Base-by-base conservation (phyloP, 2,113 vertebrate genomes). In the Aythya baeri region DNA sequence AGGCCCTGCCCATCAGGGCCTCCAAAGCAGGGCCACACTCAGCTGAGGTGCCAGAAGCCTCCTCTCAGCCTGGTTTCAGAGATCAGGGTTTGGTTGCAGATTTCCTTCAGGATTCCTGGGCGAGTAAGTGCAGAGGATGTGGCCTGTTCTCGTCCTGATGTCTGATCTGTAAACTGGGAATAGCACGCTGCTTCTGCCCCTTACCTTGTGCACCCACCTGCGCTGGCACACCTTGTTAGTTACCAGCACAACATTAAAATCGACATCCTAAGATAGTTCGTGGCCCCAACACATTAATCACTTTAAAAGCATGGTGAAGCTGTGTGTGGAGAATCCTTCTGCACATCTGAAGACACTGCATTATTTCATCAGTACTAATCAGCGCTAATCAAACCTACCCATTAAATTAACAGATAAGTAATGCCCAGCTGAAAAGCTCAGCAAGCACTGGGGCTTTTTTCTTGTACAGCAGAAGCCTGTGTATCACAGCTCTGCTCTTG, bases 91-190 rank as follows among this genome's bases (percentile, higher is more conserved):
- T 22, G 36, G 72, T 22, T n/a, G 26, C 18, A 52, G 41, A 13
- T 68, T 65, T 72, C 32, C 23, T 29, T 57, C 54, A 73, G 15
- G 3, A 72, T 77, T 90, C 31, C 78, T 46, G 52, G n/a, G 63
- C 5, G 9, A 81, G 43, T 5, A 57, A 11, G 21, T 0, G 3
- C n/a, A 21, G 43, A 76, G 29, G 25, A 13, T 9, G 5, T 4
- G 34, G 58, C 22, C 1, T 1, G 23, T 72, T 27, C 43, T 17
- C n/a, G 36, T 44, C 9, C 71, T 13, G 32, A 12, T 0, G 1
- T 15, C 62, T 63, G 43, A 26, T 46, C 41, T 67, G 50, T 41
- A 65, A 77, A 86, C 80, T 1, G 36, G 36, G 18, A 41, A n/a
- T 29, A 71, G 36, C 7, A 4, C 6, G 1, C 26, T 59, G 46